phyloP scores from a whole-genome alignment of 2,113 vertebrate species.

The Pollimyrus isidori region DNA sequence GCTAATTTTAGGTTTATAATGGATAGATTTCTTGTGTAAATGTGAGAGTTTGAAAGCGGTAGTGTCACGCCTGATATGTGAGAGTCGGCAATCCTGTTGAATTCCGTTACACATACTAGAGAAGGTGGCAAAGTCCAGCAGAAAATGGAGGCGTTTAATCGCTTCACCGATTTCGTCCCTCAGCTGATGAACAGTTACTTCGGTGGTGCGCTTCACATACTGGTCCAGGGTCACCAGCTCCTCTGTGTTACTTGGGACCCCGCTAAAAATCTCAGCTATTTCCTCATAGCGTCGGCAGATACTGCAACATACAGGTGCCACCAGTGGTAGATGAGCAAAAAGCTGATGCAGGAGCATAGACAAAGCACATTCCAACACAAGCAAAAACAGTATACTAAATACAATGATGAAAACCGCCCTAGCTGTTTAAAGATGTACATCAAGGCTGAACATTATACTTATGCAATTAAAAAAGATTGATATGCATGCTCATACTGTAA shows the following conservation, averaged over 20 bases:
- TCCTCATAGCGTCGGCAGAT: slow-evolving; percentile 71
- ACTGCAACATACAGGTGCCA: slow-evolving; percentile 45
- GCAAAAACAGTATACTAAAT: neutral
- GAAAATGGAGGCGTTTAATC: slow-evolving; percentile 60
- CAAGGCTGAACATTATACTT: neutral
- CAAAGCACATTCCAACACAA: neutral
- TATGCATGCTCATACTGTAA: neutral
- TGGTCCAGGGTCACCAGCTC: slow-evolving; percentile 65
- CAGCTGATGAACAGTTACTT: slow-evolving; percentile 70
- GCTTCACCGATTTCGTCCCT: slow-evolving; percentile 63
- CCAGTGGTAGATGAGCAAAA: neutral
- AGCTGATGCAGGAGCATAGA: neutral
- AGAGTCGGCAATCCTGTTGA: neutral
- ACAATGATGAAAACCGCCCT: neutral
- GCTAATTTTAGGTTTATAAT: neutral
- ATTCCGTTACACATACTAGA: slow-evolving; percentile 53
- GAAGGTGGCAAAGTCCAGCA: slow-evolving; percentile 72
- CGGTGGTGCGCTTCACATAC: slow-evolving; percentile 64
- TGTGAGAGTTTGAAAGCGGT: neutral
- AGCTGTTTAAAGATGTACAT: neutral
- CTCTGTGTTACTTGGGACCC: slow-evolving; percentile 62
- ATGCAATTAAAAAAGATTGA: neutral
- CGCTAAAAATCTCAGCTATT: slow-evolving; percentile 64
- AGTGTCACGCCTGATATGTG: neutral
- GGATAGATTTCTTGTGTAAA: neutral